Percentiles rank a stretch among this genome's conserved stretches.
Conservation (phyloP, 2,113 vertebrate genomes). For the Pterophyllum scalare region DNA sequence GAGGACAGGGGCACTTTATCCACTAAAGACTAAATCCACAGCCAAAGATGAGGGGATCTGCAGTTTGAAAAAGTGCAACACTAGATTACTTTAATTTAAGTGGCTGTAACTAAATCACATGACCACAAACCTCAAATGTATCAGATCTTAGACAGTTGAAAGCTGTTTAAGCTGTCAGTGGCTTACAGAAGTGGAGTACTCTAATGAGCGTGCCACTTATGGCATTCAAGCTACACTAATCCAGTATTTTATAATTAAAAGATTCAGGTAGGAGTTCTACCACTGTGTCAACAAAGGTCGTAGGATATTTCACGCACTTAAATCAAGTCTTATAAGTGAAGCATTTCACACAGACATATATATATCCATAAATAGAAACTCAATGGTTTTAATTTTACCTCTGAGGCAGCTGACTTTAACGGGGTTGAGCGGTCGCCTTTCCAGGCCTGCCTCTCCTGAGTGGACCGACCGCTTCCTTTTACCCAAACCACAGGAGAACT, state of each 20-base stretch:
- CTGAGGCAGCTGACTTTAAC: conserved; percentile 99
- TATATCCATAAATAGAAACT: no score
- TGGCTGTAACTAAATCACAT: neutral
- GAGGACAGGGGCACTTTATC: neutral
- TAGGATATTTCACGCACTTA: neutral
- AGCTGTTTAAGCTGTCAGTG: neutral
- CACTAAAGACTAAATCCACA: neutral
- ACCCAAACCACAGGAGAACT: conserved; percentile 99
- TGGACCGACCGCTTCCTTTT: conserved; percentile 99
- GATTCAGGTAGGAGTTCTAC: neutral
- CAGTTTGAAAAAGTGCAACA: neutral
- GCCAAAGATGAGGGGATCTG: neutral
- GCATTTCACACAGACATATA: no score
- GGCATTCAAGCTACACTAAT: neutral
- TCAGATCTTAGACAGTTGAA: neutral
- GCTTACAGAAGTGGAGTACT: neutral
- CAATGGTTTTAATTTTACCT: conserved; percentile 81
- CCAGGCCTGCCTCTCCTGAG: conserved; percentile 94
- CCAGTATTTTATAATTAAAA: neutral
- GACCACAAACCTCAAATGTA: neutral
- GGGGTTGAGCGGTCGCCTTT: conserved; percentile 97
- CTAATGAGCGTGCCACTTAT: neutral
- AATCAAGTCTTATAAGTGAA: neutral
- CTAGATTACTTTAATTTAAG: neutral
- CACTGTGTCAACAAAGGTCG: neutral